Evolutionary conservation across 92 coral and sea anemone species (phyloP).

Genomic region (Galaxea fascicularis): DNA sequence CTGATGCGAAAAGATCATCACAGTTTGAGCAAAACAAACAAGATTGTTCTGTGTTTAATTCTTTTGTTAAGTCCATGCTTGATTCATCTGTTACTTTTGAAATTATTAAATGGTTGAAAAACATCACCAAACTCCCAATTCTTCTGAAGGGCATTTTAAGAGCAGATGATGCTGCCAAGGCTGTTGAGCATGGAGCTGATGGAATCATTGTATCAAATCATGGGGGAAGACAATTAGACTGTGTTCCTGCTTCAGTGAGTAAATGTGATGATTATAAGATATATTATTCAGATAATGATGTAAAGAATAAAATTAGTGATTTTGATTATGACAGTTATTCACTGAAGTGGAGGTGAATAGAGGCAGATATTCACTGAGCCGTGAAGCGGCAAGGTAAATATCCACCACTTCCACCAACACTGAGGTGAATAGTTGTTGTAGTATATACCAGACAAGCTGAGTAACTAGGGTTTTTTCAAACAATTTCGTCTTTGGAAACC

Average conservation of each 20-base stretch:
- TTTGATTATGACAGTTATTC: no score
- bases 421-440: no score
- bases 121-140: slow-evolving; percentile 54
- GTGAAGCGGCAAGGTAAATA: no score
- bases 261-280: not conserved
- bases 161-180: slow-evolving; percentile 63
- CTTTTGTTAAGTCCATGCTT: not conserved
- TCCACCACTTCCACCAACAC: no score
- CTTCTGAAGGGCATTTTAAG: slow-evolving; percentile 57
- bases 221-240: slow-evolving; percentile 59
- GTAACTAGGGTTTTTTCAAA: no score
- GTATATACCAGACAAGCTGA: no score
- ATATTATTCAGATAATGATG: no score
- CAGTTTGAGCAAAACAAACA: slow-evolving; percentile 1
- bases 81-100: slow-evolving; percentile 17
- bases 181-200: slow-evolving; percentile 46
- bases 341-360: no score
- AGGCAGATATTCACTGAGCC: no score
- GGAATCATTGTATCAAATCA: slow-evolving; percentile 58
- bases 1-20: not conserved
- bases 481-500: no score
- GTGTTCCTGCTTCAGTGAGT: slow-evolving; percentile 54
- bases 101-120: slow-evolving; percentile 15
- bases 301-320: no score
- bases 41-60: not conserved